phyloP scores from a whole-genome alignment of 2,888 invertebrate genomes.

The Sclerodermus sp. region DNA sequence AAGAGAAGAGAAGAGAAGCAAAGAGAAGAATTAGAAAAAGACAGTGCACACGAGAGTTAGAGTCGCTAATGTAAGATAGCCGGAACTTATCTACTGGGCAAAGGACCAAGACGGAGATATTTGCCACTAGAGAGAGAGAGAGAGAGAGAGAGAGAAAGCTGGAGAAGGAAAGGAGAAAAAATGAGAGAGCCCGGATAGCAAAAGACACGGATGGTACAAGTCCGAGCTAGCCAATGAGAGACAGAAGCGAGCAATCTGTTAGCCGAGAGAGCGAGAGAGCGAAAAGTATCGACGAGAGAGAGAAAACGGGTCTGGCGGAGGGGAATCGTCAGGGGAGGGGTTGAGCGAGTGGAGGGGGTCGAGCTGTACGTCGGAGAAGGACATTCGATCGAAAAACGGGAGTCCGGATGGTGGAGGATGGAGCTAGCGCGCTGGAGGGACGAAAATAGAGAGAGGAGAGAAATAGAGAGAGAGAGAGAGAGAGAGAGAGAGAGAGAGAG shows the following conservation, averaged over 20 bases:
- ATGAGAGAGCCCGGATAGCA: background rate
- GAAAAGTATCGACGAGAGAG: background rate
- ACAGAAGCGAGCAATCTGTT: background rate
- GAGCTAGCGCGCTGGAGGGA: no score
- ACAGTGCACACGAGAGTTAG: no score
- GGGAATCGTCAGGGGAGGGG: background rate
- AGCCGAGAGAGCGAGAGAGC: conserved; percentile 3
- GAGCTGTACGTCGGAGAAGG: background rate
- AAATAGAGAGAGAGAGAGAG: no score
- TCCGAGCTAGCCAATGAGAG: conserved; percentile 2
- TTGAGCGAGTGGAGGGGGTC: background rate
- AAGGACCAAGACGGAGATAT: no score
- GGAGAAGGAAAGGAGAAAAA: background rate
- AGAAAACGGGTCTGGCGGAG: background rate
- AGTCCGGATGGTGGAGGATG: no score
- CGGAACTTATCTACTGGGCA: no score
- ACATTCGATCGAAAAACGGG: background rate
- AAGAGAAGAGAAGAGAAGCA: no score
- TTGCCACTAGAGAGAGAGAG: background rate
- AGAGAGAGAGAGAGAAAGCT: conserved; percentile 1
- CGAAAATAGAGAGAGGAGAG: no score
- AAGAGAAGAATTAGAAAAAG: no score
- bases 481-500: background rate
- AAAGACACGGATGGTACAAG: conserved; percentile 3
- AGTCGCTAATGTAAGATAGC: no score